Percentiles rank a stretch among this genome's conserved stretches.
Evolutionary conservation across 1,140 invertebrate species (phyloP).

Genomic region (Maniola jurtina): DNA sequence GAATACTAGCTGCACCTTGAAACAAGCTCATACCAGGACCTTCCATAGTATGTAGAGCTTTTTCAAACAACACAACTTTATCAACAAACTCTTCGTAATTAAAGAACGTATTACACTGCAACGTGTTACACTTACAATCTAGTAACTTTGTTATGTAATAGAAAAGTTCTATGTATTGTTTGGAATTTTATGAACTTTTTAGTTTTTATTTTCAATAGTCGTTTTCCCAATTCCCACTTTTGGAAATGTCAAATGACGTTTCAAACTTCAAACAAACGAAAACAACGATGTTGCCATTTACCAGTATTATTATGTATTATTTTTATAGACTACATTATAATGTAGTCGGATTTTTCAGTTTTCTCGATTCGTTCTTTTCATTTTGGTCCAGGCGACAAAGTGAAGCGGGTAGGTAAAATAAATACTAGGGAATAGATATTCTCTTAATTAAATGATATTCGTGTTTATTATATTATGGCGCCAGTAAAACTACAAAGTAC

Average conservation of each 20-base stretch:
- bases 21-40: constrained; percentile 81
- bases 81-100: background rate
- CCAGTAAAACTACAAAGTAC: too few relatives aligned
- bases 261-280: background rate
- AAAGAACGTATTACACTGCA: background rate
- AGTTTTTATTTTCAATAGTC: too few relatives aligned
- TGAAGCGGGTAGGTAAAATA: too few relatives aligned
- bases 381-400: too few relatives aligned
- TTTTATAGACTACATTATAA: too few relatives aligned
- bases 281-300: too few relatives aligned
- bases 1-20: constrained; percentile 78
- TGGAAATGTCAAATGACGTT: background rate
- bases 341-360: too few relatives aligned
- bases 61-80: constrained; percentile 2
- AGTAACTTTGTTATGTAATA: background rate
- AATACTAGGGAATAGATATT: too few relatives aligned
- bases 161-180: constrained; percentile 4
- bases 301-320: too few relatives aligned
- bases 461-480: too few relatives aligned
- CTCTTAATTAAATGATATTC: too few relatives aligned
- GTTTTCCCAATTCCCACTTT: background rate
- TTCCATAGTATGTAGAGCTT: constrained; percentile 38
- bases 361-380: too few relatives aligned
- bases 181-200: background rate
- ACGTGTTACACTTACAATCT: background rate